These are phyloP conservation scores for Conistra vaccinii DNA, from an alignment of 2,888 invertebrate genomes.

Conservation along the genomic window DNA sequence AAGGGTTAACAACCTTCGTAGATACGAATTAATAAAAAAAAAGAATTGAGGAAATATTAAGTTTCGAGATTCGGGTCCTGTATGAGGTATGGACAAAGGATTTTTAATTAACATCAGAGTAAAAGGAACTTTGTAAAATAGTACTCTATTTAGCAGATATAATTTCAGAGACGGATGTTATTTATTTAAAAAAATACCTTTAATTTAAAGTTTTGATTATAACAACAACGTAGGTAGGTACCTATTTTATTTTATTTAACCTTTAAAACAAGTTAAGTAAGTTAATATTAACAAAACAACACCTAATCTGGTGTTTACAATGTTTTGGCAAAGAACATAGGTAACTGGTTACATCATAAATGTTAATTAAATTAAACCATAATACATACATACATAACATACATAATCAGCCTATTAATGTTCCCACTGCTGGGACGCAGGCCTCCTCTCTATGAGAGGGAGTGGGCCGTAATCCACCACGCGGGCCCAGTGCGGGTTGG, in stretches of 20 bases:
- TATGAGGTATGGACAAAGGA: conserved; percentile 43
- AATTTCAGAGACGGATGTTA: conserved; percentile 21
- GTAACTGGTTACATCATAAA: background rate
- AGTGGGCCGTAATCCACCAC: too few species aligned
- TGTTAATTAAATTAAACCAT: conserved; percentile 3
- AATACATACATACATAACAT: too few species aligned
- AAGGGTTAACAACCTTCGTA: conserved; percentile 61
- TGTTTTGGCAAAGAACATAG: background rate
- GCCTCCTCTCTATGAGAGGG: too few species aligned
- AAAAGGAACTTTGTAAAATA: conserved; percentile 55
- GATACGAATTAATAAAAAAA: conserved; percentile 46
- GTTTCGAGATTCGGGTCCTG: conserved; percentile 42
- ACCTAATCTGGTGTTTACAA: conserved; percentile 22
- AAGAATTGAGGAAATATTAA: conserved; percentile 66
- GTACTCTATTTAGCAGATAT: conserved; percentile 20
- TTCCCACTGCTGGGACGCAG: too few species aligned
- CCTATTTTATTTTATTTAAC: conserved; percentile 11
- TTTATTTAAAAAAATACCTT: background rate
- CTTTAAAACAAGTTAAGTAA: conserved; percentile 4
- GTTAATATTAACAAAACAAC: conserved; percentile 10
- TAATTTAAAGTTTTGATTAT: background rate
- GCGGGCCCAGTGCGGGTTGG: too few species aligned
- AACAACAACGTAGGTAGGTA: conserved; percentile 8
- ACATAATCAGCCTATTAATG: too few species aligned
- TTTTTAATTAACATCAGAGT: conserved; percentile 44